Percentiles rank a stretch among this genome's conserved stretches.
phyloP scores from a whole-genome alignment of 2,113 vertebrate genomes.

The Alaudala cheleensis region DNA sequence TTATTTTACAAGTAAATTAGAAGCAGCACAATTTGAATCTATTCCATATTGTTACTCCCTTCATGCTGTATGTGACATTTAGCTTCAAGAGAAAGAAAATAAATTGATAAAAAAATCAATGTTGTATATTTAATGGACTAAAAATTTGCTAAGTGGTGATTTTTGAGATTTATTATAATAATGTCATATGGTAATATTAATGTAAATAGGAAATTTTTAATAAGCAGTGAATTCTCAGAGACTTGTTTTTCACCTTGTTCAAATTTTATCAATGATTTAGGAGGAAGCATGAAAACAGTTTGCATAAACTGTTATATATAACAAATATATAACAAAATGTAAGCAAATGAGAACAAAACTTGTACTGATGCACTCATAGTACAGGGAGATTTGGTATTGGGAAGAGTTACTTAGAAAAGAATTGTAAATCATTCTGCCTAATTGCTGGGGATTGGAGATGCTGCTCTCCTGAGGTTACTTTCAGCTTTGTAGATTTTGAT shows the following conservation, averaged over 20 bases:
- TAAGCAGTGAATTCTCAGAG: not conserved
- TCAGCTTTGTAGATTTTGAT: not conserved
- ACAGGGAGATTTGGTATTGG: not conserved
- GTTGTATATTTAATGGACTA: not conserved
- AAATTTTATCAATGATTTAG: not conserved
- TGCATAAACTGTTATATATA: not conserved
- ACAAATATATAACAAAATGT: not conserved
- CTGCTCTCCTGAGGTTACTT: not conserved
- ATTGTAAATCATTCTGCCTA: not conserved
- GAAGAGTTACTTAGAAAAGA: not conserved
- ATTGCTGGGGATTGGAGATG: not conserved
- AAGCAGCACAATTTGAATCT: not conserved
- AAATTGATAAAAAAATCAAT: not conserved
- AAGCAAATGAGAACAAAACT: not conserved
- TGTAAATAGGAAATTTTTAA: not conserved
- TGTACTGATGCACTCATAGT: not conserved
- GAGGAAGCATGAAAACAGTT: not conserved
- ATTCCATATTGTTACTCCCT: not conserved
- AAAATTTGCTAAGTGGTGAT: not conserved
- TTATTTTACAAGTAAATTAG: not conserved
- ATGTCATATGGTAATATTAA: not conserved
- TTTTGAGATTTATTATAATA: not conserved
- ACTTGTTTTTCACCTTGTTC: not conserved
- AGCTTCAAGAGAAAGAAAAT: not conserved
- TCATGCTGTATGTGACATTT: not conserved